Conservation (phyloP, 1,140 invertebrate species). For the Pissodes strobi region DNA sequence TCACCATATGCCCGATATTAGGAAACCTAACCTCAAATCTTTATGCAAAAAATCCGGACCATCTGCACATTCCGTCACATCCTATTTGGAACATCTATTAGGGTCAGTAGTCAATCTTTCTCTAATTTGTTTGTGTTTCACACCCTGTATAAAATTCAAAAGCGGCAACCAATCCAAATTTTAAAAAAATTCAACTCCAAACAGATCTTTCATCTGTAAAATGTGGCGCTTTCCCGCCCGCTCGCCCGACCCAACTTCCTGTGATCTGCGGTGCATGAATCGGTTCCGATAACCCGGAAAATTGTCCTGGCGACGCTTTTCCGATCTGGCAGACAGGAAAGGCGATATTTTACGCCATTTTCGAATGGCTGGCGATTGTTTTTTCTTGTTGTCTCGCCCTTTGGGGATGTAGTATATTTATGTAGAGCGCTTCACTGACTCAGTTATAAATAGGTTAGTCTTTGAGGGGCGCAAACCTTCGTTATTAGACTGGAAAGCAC, state of each 20-base stretch:
- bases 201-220: no score
- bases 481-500: slow-evolving; percentile 10
- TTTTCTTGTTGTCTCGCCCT: slow-evolving; percentile 10
- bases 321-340: slow-evolving; percentile 30
- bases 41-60: no score
- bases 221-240: no score
- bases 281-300: slow-evolving; percentile 27
- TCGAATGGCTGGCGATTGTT: slow-evolving; percentile 9
- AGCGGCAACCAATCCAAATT: no score
- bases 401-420: slow-evolving; percentile 10
- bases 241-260: neutral
- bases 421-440: slow-evolving; percentile 25
- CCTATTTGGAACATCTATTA: no score
- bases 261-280: slow-evolving; percentile 25
- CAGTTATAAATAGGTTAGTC: slow-evolving; percentile 30
- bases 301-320: slow-evolving; percentile 21
- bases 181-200: no score
- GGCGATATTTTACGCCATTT: slow-evolving; percentile 29
- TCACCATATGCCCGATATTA: no score
- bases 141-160: no score
- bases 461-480: slow-evolving; percentile 5
- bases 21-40: no score
- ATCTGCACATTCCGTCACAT: no score
- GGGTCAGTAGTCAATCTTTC: no score
- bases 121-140: no score